A percentile compares a stretch with the other conserved stretches of the same genome.
Evolutionary conservation across 2,888 invertebrate genomes (phyloP).

Genomic region (Cabera pusaria): DNA sequence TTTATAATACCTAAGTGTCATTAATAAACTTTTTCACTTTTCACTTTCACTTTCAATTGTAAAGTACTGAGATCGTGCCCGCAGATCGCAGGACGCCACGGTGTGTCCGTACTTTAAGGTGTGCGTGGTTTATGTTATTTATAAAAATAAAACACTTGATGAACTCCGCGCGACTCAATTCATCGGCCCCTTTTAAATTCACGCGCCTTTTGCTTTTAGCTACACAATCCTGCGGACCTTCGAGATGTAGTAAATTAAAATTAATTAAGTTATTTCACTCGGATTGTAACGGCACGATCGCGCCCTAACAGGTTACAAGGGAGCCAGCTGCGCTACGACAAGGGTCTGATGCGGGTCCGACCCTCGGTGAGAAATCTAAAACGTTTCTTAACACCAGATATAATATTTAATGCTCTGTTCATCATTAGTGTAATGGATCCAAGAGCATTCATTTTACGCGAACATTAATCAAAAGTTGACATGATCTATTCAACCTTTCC

Average conservation of each 20-base stretch:
- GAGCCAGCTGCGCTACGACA: slow-evolving; percentile 42
- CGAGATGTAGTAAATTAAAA: not conserved
- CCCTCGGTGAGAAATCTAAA: slow-evolving; percentile 13
- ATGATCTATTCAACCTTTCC: slow-evolving; percentile 17
- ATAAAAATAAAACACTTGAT: too few relatives aligned
- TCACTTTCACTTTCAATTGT: too few relatives aligned
- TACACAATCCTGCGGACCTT: slow-evolving; percentile 6
- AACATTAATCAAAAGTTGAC: slow-evolving; percentile 26
- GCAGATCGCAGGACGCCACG: too few relatives aligned
- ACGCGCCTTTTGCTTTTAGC: slow-evolving; percentile 9
- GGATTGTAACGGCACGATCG: slow-evolving; percentile 12
- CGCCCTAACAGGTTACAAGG: slow-evolving; percentile 12
- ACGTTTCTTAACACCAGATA: slow-evolving; percentile 11
- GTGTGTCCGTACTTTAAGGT: too few relatives aligned
- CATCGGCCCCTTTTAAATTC: not conserved
- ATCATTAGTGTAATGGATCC: slow-evolving; percentile 21
- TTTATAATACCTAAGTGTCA: too few relatives aligned
- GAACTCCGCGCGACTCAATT: too few relatives aligned
- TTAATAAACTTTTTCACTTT: too few relatives aligned
- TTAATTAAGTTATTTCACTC: slow-evolving; percentile 18
- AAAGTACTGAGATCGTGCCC: too few relatives aligned
- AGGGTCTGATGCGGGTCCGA: slow-evolving; percentile 51
- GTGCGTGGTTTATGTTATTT: too few relatives aligned
- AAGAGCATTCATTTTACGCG: slow-evolving; percentile 9
- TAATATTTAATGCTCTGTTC: slow-evolving; percentile 17